Evolutionary conservation across 1,140 invertebrate species (phyloP).

Genomic region (Ceratosolen solmsi): DNA sequence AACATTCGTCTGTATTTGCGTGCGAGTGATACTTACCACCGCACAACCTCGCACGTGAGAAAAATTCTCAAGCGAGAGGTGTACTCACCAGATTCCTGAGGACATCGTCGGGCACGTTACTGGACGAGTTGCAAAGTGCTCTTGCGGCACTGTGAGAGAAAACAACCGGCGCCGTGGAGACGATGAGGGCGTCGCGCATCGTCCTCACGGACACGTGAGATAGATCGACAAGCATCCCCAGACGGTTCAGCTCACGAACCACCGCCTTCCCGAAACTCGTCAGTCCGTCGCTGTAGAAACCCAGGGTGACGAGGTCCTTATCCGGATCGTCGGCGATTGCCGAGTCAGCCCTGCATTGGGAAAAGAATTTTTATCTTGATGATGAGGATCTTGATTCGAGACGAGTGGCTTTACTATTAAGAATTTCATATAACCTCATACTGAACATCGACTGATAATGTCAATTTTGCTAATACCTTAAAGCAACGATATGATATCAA

Average conservation of each 20-base stretch:
- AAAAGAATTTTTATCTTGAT: neutral
- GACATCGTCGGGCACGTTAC: conserved; percentile 92
- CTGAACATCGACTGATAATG: no score
- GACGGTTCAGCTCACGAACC: conserved; percentile 88
- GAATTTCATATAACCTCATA: no score
- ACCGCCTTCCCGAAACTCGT: conserved; percentile 83
- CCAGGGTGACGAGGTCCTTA: conserved; percentile 70
- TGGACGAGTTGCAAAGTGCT: conserved; percentile 87
- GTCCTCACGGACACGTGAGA: conserved; percentile 91
- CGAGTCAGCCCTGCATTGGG: conserved; percentile 72
- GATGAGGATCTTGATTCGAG: no score
- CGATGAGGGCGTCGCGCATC: conserved; percentile 87
- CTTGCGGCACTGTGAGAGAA: conserved; percentile 93
- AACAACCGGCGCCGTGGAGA: conserved; percentile 90
- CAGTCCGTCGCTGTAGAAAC: conserved; percentile 78
- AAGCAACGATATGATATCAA: no score
- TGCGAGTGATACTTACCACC: no score
- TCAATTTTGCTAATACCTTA: no score
- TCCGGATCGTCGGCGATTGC: conserved; percentile 72
- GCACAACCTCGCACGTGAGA: no score
- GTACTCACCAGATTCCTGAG: conserved; percentile 82
- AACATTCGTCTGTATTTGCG: no score
- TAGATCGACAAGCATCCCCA: conserved; percentile 96
- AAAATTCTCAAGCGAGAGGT: no score
- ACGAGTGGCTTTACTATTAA: no score